Conservation (phyloP, 2,113 vertebrate genomes). For the Cervus canadensis region DNA sequence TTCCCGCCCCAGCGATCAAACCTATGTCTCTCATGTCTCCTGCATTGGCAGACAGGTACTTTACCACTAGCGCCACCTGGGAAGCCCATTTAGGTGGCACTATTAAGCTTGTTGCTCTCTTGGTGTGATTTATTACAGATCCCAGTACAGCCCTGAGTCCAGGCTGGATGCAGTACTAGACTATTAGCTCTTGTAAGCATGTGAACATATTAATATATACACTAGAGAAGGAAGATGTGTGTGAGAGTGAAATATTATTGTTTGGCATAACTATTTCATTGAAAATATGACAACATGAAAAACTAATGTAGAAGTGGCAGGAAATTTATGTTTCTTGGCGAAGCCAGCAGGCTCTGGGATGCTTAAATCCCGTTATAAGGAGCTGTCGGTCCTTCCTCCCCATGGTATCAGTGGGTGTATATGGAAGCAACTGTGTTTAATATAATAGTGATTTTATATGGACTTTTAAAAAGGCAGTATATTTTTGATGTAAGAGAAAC, state of each 20-base stretch:
- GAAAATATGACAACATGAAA: slow-evolving; percentile 25
- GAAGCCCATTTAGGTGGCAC: not conserved
- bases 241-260: slow-evolving; percentile 1
- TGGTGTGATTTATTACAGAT: slow-evolving; percentile 29
- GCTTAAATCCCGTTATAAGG: not conserved
- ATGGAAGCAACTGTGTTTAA: not conserved
- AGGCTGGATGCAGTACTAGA: not conserved
- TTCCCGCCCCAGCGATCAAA: not conserved
- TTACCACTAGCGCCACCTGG: not conserved
- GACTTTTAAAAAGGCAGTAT: not conserved
- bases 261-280: not conserved
- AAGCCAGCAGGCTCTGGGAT: not conserved
- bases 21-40: not conserved
- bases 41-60: not conserved
- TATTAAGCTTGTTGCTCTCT: not conserved
- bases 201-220: not conserved
- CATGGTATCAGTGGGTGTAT: not conserved
- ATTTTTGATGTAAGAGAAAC: slow-evolving; percentile 42
- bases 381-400: not conserved
- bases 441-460: not conserved
- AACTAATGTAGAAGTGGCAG: not conserved
- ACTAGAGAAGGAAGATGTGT: not conserved
- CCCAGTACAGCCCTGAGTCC: not conserved
- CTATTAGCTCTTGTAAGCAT: not conserved
- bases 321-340: slow-evolving; percentile 27